A percentile compares a stretch with the other conserved stretches of the same genome.
These are phyloP conservation scores for Myotis lucifugus DNA, from an alignment of 2,113 vertebrate species.

Conservation along the genomic window DNA sequence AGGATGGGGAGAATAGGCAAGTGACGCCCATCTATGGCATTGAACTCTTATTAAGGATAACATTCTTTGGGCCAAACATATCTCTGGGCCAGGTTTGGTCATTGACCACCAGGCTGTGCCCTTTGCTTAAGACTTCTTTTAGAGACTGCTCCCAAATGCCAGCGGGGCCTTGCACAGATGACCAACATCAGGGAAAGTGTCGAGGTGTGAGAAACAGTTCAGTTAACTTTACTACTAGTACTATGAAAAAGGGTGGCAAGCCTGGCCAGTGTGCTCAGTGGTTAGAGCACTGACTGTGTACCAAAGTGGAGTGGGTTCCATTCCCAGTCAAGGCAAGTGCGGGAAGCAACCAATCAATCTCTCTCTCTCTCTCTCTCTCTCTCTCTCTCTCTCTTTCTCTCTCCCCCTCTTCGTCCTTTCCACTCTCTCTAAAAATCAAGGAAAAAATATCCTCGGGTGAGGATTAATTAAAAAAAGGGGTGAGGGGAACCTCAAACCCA, in stretches of 20 bases:
- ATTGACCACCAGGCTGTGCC: neutral
- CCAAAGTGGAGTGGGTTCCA: too few species aligned
- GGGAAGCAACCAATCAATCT: too few species aligned
- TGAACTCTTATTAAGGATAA: neutral
- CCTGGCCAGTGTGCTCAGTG: too few species aligned
- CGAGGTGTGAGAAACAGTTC: neutral
- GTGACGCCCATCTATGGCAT: too few species aligned
- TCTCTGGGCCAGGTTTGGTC: neutral
- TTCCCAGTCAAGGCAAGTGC: too few species aligned
- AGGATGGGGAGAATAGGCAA: neutral
- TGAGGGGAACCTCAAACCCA: neutral
- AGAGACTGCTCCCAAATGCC: neutral
- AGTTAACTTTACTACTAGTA: neutral
- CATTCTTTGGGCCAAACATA: neutral
- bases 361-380: too few species aligned
- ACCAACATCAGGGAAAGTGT: neutral
- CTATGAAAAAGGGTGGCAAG: neutral
- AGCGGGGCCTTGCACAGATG: neutral
- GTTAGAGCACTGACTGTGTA: too few species aligned
- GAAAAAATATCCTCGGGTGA: too few species aligned
- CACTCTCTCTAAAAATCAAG: too few species aligned
- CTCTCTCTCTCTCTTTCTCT: too few species aligned
- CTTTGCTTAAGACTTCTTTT: slow-evolving; percentile 31
- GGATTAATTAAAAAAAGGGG: too few species aligned
- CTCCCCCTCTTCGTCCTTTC: too few species aligned